These are phyloP conservation scores for Sphaerodactylus townsendi DNA, from an alignment of 2,113 vertebrate genomes.

Conservation along the genomic window DNA sequence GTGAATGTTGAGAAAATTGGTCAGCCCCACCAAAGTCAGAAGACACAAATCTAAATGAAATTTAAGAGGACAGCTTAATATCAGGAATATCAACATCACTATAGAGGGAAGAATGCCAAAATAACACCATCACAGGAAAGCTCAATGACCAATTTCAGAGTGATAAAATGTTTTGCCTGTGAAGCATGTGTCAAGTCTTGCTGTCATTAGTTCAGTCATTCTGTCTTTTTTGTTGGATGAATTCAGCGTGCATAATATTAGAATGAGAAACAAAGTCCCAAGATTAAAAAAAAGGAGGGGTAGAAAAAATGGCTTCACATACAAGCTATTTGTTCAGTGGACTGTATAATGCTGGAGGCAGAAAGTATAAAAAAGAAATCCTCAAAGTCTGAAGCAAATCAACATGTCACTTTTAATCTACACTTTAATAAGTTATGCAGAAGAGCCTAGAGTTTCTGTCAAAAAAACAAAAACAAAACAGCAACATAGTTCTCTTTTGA, in stretches of 20 bases:
- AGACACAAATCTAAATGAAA: not conserved
- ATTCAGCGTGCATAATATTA: not conserved
- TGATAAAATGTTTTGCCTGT: constrained; percentile 33
- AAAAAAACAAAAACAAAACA: too few relatives aligned
- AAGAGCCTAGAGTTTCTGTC: constrained; percentile 42
- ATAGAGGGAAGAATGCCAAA: not conserved
- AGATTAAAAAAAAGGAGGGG: not conserved
- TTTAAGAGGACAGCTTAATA: not conserved
- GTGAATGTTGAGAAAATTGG: not conserved
- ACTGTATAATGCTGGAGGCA: constrained; percentile 44
- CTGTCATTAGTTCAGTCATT: constrained; percentile 23
- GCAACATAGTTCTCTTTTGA: constrained; percentile 27
- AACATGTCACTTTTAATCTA: constrained; percentile 36
- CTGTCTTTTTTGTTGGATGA: not conserved
- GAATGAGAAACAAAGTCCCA: constrained; percentile 18
- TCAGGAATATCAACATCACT: not conserved
- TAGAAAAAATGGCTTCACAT: not conserved
- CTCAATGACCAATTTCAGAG: not conserved
- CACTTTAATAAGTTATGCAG: constrained; percentile 49
- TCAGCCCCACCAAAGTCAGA: too few relatives aligned
- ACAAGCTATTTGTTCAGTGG: constrained; percentile 15
- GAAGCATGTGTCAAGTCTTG: constrained; percentile 1
- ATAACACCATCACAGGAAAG: not conserved
- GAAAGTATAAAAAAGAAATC: constrained; percentile 31
- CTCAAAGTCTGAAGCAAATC: constrained; percentile 50